Evolutionary conservation across 2,113 vertebrate species (phyloP).

Genomic region (Erpornis zantholeuca): DNA sequence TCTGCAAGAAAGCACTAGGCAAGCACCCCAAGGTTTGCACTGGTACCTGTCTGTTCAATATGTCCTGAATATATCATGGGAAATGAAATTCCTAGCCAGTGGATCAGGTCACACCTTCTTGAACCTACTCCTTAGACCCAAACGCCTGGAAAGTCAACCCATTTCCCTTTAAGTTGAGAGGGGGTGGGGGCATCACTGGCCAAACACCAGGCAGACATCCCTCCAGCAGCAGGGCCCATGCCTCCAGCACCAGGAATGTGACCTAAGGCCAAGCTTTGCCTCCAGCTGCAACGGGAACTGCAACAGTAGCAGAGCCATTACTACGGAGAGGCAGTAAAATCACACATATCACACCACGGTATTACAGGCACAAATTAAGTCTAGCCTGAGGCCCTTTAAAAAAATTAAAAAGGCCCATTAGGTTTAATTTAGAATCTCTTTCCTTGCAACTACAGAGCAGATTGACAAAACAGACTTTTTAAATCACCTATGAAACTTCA

Average conservation of each 20-base stretch:
- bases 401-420: neutral
- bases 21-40: neutral
- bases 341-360: neutral
- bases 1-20: neutral
- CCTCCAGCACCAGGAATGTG: neutral
- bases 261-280: neutral
- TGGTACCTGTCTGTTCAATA: neutral
- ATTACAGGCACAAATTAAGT: neutral
- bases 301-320: neutral
- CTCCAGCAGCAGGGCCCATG: neutral
- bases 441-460: neutral
- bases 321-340: neutral
- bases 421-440: slow-evolving; percentile 42
- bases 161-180: neutral
- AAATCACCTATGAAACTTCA: slow-evolving; percentile 43
- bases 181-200: neutral
- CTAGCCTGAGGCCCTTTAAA: neutral
- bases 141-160: neutral
- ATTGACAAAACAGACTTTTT: slow-evolving; percentile 53
- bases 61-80: neutral
- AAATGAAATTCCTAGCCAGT: neutral
- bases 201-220: neutral
- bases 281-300: neutral
- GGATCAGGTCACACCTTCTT: neutral
- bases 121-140: neutral